Evolutionary conservation across 2,113 vertebrate genomes (phyloP).

Genomic region (Oryctolagus cuniculus): DNA sequence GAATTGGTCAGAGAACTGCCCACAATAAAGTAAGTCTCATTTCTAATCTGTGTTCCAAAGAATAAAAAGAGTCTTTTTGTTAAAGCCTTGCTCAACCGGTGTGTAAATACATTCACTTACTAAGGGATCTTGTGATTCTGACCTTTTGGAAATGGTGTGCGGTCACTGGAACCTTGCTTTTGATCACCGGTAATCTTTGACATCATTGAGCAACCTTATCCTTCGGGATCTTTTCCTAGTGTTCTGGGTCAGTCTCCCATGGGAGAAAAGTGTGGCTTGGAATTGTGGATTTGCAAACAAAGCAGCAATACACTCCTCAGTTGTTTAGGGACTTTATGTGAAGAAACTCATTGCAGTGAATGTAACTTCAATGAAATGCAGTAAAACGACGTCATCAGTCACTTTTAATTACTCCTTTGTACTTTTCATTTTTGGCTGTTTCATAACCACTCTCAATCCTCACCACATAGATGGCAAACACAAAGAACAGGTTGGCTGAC

Average conservation of each 20-base stretch:
- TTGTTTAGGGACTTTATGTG: slow-evolving; percentile 70
- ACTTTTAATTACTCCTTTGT: slow-evolving; percentile 71
- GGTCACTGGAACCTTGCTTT: slow-evolving; percentile 81
- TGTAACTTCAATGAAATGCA: slow-evolving; percentile 60
- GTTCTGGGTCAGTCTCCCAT: slow-evolving; percentile 70
- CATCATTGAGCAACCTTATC: slow-evolving; percentile 75
- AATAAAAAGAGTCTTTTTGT: slow-evolving; percentile 60
- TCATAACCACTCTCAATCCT: background rate
- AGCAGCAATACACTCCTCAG: slow-evolving; percentile 49
- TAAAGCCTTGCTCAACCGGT: slow-evolving; percentile 44
- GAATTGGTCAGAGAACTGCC: background rate
- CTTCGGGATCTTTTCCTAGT: slow-evolving; percentile 63
- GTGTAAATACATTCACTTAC: slow-evolving; percentile 78
- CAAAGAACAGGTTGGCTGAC: slow-evolving; percentile 58
- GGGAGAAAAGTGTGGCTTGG: slow-evolving; percentile 73
- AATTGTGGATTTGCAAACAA: slow-evolving; percentile 68
- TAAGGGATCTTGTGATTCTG: slow-evolving; percentile 69
- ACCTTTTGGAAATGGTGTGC: slow-evolving; percentile 79
- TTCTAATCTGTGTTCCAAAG: slow-evolving; percentile 65
- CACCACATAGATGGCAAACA: background rate
- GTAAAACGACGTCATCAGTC: slow-evolving; percentile 67
- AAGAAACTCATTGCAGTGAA: slow-evolving; percentile 74
- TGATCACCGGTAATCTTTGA: slow-evolving; percentile 76
- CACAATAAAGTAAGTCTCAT: slow-evolving; percentile 25
- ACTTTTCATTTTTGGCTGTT: background rate